Evolutionary conservation across 2,113 vertebrate species (phyloP).

Genomic region (Alaudala cheleensis): DNA sequence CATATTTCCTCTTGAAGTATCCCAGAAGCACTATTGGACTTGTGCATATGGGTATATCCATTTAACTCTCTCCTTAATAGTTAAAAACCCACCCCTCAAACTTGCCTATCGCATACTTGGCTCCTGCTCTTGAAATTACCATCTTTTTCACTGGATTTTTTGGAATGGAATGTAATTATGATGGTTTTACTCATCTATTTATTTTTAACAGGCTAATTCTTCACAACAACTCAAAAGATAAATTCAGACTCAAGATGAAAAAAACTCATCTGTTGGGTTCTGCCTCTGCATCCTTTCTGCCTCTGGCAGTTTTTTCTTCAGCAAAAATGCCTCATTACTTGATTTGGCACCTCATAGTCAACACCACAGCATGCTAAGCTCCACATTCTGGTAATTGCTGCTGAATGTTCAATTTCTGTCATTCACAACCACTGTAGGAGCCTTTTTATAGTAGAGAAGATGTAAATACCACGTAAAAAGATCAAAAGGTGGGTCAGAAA

Average conservation of each 20-base stretch:
- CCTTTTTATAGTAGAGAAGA: not conserved
- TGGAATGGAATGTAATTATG: not conserved
- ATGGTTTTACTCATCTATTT: not conserved
- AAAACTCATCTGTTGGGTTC: not conserved
- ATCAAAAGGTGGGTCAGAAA: slow-evolving; percentile 35
- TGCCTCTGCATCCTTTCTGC: not conserved
- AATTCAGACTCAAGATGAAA: not conserved
- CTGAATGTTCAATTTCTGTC: not conserved
- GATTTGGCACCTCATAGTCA: not conserved
- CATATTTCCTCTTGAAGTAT: not conserved
- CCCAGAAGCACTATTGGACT: not conserved
- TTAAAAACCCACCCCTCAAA: not conserved
- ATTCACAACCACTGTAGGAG: not conserved
- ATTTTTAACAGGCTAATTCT: not conserved
- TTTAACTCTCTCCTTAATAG: not conserved
- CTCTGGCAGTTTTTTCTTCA: not conserved
- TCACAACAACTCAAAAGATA: not conserved
- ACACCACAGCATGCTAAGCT: not conserved
- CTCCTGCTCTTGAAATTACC: not conserved
- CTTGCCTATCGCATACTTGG: not conserved
- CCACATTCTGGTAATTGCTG: not conserved
- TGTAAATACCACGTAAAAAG: not conserved
- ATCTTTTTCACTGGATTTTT: not conserved
- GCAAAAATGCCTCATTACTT: not conserved
- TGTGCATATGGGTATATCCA: not conserved